Evolutionary conservation across 2,888 invertebrate genomes (phyloP), one percentile per base, ranked within the genome.

Genomic region (Drosophila lacicola): DNA sequence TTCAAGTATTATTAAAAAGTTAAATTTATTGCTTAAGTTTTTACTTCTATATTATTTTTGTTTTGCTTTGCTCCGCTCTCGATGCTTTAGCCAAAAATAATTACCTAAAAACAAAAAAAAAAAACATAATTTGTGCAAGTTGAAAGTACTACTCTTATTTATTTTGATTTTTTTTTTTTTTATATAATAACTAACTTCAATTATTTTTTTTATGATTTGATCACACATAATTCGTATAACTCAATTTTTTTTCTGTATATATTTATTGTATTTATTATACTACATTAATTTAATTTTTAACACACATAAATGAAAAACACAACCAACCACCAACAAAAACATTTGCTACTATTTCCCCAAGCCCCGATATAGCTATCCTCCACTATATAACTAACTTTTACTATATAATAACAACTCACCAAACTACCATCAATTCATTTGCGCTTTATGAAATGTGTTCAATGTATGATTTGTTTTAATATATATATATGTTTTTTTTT

Each of bases 91-190:
- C 41, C 37, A 55, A 62, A 70, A 69, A 61, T 60, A 70, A 69
- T 63, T 39, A 29, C 29, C 29, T 13, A 13, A 53, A 51, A 77
- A 77, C 60, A 54, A 49, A 34, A 42, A 53, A 67, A 49, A 44
- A 64, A 69, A 70, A 8, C 8, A 74, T 86, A 85, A 85, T 84
- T 89, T 91, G 85, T 91, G 91, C 90, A 90, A 90, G 91, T 91
- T 91, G 88, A 89, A 90, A 89, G 81, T 90, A 90, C 80, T 90
- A 82, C 64, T 74, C 57, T 75, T 67, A 72, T 67, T 71, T 58
- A 64, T 79, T 67, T 66, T 60, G 44, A 81, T 50, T 70, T 70
- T 55, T 69, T 66, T 66, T 74, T 63, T 50, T 61, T 21, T 29
- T 29, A 56, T 54, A 57, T 67, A 54, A 68, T 44, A 66, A 66